phyloP scores from a whole-genome alignment of 92 coral and sea anemone species.

The Phenganax marumi region DNA sequence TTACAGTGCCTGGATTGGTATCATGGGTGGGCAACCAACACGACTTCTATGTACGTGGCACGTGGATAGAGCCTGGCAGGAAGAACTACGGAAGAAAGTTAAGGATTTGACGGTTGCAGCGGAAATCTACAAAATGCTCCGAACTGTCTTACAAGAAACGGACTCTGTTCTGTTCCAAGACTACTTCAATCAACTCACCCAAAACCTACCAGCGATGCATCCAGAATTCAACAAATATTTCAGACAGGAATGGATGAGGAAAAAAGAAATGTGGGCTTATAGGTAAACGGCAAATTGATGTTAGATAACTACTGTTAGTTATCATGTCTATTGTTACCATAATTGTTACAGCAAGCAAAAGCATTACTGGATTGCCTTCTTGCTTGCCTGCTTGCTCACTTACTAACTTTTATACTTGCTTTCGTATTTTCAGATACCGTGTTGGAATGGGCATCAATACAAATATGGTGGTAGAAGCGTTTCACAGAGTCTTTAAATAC shows the following conservation, averaged over 20 bases:
- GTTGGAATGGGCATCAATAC: slow-evolving; percentile 16
- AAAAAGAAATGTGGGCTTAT: slow-evolving; percentile 17
- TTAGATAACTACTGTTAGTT: no score
- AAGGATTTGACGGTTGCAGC: slow-evolving; percentile 31
- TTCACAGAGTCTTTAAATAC: background rate
- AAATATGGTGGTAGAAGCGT: slow-evolving; percentile 12
- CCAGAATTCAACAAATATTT: slow-evolving; percentile 13
- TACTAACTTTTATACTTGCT: no score
- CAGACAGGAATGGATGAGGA: background rate
- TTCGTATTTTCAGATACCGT: background rate
- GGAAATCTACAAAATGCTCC: slow-evolving; percentile 42
- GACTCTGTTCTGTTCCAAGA: slow-evolving; percentile 33
- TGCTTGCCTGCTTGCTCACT: no score
- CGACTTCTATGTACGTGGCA: slow-evolving; percentile 47
- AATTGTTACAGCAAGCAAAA: no score
- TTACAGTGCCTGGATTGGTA: slow-evolving; percentile 60
- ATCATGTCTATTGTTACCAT: no score
- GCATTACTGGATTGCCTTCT: no score
- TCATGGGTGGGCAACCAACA: slow-evolving; percentile 50
- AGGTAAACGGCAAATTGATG: background rate
- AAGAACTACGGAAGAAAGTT: slow-evolving; percentile 34
- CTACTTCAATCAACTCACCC: slow-evolving; percentile 6
- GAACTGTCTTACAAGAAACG: slow-evolving; percentile 44
- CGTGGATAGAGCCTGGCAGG: slow-evolving; percentile 43
- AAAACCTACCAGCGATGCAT: background rate